A percentile compares a stretch with the other conserved stretches of the same genome.
Conservation (phyloP, 2,888 invertebrate species). For the Prosopocoilus inquinatus region DNA sequence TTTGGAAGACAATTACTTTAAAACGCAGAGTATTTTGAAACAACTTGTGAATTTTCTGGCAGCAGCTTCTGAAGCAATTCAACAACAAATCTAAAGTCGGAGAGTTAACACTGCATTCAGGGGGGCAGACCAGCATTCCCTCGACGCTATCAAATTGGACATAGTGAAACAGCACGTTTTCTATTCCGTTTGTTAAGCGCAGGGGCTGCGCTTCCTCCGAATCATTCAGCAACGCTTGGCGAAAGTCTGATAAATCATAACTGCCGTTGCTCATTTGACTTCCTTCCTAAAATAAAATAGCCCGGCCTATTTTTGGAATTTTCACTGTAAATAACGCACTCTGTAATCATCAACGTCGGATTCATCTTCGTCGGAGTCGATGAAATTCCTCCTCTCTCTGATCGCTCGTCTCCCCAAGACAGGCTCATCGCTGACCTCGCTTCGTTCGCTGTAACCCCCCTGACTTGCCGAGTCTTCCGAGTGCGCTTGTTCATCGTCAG, state of each 20-base stretch:
- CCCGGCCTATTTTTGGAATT: not conserved
- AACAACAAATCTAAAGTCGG: constrained; percentile 54
- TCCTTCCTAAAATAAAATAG: constrained; percentile 56
- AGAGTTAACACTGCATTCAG: constrained; percentile 40
- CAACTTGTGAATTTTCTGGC: constrained; percentile 69
- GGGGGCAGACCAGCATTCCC: constrained; percentile 68
- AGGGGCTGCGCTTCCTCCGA: constrained; percentile 61
- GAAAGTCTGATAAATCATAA: constrained; percentile 67
- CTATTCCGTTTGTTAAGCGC: constrained; percentile 65
- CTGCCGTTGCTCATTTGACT: constrained; percentile 63
- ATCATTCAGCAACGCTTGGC: constrained; percentile 70
- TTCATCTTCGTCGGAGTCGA: constrained; percentile 69
- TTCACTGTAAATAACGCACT: constrained; percentile 48
- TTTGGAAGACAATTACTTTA: constrained; percentile 44
- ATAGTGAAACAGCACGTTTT: constrained; percentile 74
- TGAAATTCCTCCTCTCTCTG: constrained; percentile 54
- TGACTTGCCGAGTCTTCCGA: constrained; percentile 72
- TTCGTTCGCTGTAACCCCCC: constrained; percentile 61
- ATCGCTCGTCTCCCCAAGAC: constrained; percentile 64
- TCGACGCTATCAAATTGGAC: constrained; percentile 70
- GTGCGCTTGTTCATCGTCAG: constrained; percentile 52
- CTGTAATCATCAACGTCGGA: constrained; percentile 71
- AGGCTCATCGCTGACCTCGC: constrained; percentile 69
- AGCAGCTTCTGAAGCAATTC: constrained; percentile 68
- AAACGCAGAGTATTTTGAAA: constrained; percentile 67